Evolutionary conservation across 2,113 vertebrate genomes (phyloP).

Genomic region (Psittacara wagleri): DNA sequence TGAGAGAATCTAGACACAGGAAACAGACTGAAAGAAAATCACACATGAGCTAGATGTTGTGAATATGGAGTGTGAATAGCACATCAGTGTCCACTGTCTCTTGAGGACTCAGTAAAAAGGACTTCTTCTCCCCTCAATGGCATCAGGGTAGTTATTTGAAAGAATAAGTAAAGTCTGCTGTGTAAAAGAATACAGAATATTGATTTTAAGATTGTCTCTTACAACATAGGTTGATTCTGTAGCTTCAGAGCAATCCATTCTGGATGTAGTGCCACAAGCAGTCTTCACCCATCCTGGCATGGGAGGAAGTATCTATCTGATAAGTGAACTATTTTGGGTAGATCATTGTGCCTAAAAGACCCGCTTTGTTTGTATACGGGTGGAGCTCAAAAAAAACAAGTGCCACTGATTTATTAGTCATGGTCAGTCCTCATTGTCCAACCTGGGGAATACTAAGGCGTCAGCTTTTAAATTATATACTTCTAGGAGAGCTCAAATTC

Average conservation of each 20-base stretch:
- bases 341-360: background rate
- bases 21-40: background rate
- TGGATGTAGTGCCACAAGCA: background rate
- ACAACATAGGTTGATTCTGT: background rate
- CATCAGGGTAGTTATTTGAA: background rate
- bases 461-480: background rate
- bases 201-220: background rate
- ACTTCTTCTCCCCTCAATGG: background rate
- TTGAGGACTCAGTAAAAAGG: background rate
- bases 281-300: background rate
- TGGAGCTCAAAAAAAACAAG: background rate
- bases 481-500: background rate
- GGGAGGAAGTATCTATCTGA: conserved; percentile 32
- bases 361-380: background rate
- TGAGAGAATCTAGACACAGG: background rate
- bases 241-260: background rate
- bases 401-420: background rate
- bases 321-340: conserved; percentile 45
- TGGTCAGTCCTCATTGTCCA: background rate
- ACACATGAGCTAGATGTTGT: fast-evolving
- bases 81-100: background rate
- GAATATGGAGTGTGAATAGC: background rate
- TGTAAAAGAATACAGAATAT: background rate
- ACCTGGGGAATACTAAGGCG: background rate
- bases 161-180: background rate